Conservation (phyloP, 2,888 invertebrate genomes). For the Venusia cambrica region DNA sequence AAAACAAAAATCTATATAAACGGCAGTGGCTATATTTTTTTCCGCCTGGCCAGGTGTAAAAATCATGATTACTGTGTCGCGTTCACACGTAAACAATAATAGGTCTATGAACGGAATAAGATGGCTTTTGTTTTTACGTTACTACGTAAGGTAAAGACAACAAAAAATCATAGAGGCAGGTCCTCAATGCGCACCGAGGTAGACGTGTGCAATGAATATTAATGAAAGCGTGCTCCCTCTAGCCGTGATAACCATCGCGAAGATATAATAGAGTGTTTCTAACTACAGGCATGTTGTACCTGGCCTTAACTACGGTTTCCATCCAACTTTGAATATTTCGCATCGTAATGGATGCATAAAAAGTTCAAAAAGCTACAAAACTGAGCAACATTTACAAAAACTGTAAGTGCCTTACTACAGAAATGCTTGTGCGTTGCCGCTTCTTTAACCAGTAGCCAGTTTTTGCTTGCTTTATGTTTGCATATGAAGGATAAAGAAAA, state of each 20-base stretch:
- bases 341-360: slow-evolving; percentile 28
- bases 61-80: too few species aligned
- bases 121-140: slow-evolving; percentile 9
- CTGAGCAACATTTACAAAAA: slow-evolving; percentile 20
- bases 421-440: too few species aligned
- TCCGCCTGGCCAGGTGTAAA: too few species aligned
- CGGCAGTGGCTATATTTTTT: too few species aligned
- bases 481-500: too few species aligned
- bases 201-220: slow-evolving; percentile 70
- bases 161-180: slow-evolving; percentile 26
- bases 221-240: slow-evolving; percentile 58
- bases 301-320: slow-evolving; percentile 41
- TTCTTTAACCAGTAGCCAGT: too few species aligned
- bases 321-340: slow-evolving; percentile 40
- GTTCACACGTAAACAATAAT: too few species aligned
- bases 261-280: slow-evolving; percentile 52
- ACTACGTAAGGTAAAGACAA: slow-evolving; percentile 5
- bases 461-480: too few species aligned
- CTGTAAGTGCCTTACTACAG: too few species aligned
- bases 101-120: too few species aligned
- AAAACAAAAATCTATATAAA: too few species aligned
- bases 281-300: slow-evolving; percentile 36
- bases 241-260: slow-evolving; percentile 52
- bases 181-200: slow-evolving; percentile 46
- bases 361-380: slow-evolving; percentile 36